Evolutionary conservation across 2,113 vertebrate genomes (phyloP).

Genomic region (Dasyornis broadbenti): DNA sequence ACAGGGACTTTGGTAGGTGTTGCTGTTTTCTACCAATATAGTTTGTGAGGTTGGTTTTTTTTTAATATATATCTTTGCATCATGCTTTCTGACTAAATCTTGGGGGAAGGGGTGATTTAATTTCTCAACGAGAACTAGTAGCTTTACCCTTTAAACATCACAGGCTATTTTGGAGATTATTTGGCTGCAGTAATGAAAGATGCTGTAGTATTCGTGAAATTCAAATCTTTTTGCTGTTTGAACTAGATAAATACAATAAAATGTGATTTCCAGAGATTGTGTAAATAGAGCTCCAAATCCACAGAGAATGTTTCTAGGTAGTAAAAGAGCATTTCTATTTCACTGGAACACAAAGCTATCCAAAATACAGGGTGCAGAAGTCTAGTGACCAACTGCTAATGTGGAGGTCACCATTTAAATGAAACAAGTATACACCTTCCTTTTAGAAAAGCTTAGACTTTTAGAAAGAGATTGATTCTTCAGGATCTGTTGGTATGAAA

Average conservation of each 20-base stretch:
- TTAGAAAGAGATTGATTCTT: not conserved
- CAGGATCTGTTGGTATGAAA: not conserved
- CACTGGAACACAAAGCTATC: not conserved
- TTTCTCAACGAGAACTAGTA: not conserved
- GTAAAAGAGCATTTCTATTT: not conserved
- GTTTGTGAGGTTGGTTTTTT: not conserved
- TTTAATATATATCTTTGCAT: not conserved
- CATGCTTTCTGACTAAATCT: not conserved
- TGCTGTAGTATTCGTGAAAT: not conserved
- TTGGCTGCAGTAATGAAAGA: not conserved
- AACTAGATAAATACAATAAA: not conserved
- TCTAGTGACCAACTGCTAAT: not conserved
- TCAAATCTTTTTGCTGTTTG: not conserved
- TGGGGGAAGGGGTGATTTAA: not conserved
- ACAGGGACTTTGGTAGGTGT: rapidly evolving
- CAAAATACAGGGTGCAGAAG: not conserved
- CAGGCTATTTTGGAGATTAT: not conserved
- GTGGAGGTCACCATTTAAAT: not conserved
- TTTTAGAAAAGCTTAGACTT: not conserved
- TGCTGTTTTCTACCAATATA: not conserved
- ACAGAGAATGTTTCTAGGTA: not conserved
- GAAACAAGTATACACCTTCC: not conserved
- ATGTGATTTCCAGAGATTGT: not conserved
- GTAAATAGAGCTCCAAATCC: not conserved
- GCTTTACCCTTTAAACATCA: slow-evolving; percentile 1